phyloP scores from a whole-genome alignment of 1,140 invertebrate species.

The Acromyrmex charruanus region DNA sequence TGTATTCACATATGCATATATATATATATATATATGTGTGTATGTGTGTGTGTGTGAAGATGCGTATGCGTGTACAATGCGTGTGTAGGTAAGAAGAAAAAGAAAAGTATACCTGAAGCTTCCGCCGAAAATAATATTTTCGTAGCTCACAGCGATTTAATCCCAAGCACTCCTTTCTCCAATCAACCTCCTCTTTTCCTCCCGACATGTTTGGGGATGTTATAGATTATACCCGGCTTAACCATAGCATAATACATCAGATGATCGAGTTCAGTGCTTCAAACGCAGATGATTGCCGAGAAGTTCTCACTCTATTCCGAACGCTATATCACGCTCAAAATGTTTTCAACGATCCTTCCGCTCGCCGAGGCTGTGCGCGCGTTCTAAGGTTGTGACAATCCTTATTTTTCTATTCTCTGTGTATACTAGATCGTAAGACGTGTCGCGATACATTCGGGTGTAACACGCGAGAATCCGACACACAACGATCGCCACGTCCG shows the following conservation, averaged over 20 bases:
- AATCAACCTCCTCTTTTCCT: background rate
- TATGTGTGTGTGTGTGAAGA: background rate
- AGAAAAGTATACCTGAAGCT: conserved; percentile 56
- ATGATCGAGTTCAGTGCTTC: background rate
- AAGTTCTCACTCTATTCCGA: conserved; percentile 36
- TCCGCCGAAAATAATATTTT: conserved; percentile 76
- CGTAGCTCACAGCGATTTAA: conserved; percentile 78
- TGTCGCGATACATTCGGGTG: background rate
- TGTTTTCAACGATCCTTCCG: background rate
- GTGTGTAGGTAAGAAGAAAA: conserved; percentile 47
- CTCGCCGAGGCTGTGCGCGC: conserved; percentile 20
- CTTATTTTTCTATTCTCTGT: conserved; percentile 69
- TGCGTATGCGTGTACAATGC: conserved; percentile 64
- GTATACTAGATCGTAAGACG: conserved; percentile 27
- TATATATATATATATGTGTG: background rate
- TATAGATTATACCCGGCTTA: conserved; percentile 33
- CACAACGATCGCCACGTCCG: background rate
- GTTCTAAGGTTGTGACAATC: conserved; percentile 59
- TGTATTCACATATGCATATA: conserved; percentile 10
- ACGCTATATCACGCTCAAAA: conserved; percentile 36
- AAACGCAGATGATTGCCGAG: conserved; percentile 3
- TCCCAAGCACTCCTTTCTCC: conserved; percentile 5
- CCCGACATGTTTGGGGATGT: background rate
- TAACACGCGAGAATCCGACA: background rate
- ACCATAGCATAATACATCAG: background rate